Conservation (phyloP, 2,113 vertebrate genomes). For the Leiothrix lutea region DNA sequence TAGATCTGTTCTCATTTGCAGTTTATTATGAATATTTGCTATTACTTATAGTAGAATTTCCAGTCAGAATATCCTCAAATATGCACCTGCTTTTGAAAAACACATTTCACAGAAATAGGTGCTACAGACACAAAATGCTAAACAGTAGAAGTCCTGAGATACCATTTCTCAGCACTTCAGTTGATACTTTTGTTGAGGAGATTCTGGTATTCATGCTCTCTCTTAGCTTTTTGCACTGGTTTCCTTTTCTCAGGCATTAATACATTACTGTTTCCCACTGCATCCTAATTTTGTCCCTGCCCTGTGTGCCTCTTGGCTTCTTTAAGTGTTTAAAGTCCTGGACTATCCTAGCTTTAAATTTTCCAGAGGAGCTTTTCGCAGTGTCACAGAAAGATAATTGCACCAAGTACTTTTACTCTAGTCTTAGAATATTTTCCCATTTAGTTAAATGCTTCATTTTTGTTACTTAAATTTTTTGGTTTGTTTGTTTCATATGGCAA, state of each 20-base stretch:
- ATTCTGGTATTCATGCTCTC: neutral
- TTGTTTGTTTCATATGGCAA: neutral
- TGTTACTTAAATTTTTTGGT: neutral
- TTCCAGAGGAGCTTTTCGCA: neutral
- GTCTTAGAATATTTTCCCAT: neutral
- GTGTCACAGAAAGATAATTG: neutral
- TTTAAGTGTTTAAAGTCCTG: neutral
- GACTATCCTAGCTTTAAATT: neutral
- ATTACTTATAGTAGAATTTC: neutral
- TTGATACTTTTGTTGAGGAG: neutral
- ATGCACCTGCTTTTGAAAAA: neutral
- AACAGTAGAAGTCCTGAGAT: neutral
- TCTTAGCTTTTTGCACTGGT: neutral
- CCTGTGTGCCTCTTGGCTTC: neutral
- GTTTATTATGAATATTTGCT: neutral
- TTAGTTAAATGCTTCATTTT: neutral
- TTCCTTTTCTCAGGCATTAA: neutral
- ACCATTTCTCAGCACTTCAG: neutral
- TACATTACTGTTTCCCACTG: accelerated
- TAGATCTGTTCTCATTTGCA: neutral
- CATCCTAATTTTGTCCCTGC: neutral
- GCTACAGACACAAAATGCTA: neutral
- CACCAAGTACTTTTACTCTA: neutral
- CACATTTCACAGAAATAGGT: neutral
- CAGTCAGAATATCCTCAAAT: neutral